Percentiles rank a stretch among this genome's conserved stretches.
phyloP scores from a whole-genome alignment of 2,888 invertebrate genomes.

The Chamaedrilus cognettii region DNA sequence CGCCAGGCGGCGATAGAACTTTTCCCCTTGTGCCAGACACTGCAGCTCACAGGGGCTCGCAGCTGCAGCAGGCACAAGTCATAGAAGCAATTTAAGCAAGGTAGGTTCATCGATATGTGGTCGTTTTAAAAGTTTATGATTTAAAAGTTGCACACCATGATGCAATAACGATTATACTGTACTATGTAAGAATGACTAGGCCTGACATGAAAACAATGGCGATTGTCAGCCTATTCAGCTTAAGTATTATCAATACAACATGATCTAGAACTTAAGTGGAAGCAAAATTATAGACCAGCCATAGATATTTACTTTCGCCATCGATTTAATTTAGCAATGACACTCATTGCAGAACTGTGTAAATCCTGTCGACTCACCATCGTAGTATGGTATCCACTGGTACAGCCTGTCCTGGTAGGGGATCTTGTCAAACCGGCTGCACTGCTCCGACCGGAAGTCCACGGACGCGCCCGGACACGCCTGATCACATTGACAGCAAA shows the following conservation, averaged over 20 bases:
- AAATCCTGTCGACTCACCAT: slow-evolving; percentile 36
- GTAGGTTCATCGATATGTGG: neutral
- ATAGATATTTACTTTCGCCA: too few species aligned
- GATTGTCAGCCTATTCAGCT: too few species aligned
- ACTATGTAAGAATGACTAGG: too few species aligned
- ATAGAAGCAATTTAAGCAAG: neutral
- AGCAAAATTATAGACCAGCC: too few species aligned
- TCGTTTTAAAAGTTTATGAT: too few species aligned
- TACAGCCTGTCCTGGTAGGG: slow-evolving; percentile 80
- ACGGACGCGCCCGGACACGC: slow-evolving; percentile 75
- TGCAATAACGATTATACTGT: too few species aligned
- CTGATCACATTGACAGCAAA: slow-evolving; percentile 60
- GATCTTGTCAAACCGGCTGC: slow-evolving; percentile 77
- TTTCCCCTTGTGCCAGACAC: slow-evolving; percentile 89
- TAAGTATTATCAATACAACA: neutral
- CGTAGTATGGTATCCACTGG: slow-evolving; percentile 66
- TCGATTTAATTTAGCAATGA: too few species aligned
- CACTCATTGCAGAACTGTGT: too few species aligned
- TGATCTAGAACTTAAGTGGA: too few species aligned
- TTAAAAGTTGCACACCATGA: too few species aligned
- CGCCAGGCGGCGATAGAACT: slow-evolving; percentile 87
- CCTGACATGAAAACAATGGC: too few species aligned
- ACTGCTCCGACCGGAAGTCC: slow-evolving; percentile 88
- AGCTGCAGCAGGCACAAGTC: neutral
- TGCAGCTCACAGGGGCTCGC: slow-evolving; percentile 80